phyloP scores from a whole-genome alignment of 2,888 invertebrate species.

The Fragum sueziense region DNA sequence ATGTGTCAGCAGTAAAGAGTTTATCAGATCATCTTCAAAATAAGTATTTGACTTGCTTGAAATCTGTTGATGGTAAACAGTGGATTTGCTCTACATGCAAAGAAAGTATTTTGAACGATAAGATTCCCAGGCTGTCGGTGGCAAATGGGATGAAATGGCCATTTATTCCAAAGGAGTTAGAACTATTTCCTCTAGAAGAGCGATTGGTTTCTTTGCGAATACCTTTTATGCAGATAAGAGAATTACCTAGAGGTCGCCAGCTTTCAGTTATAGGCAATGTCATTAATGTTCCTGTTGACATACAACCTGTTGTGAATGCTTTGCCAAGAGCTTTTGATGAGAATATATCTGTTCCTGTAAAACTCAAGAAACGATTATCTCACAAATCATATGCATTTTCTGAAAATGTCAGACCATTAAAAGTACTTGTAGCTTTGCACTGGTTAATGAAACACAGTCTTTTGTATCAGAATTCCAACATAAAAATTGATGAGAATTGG shows the following conservation, averaged over 20 bases:
- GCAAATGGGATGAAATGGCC: constrained; percentile 54
- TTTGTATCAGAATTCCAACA: constrained; percentile 38
- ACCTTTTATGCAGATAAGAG: too few species aligned
- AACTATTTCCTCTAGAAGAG: constrained; percentile 54
- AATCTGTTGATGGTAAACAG: constrained; percentile 35
- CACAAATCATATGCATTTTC: constrained; percentile 33
- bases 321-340: constrained; percentile 42
- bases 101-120: constrained; percentile 38
- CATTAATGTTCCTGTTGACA: constrained; percentile 60
- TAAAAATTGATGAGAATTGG: constrained; percentile 43
- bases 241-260: constrained; percentile 50
- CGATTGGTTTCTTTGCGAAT: constrained; percentile 51
- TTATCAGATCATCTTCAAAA: constrained; percentile 3
- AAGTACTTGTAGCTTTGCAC: constrained; percentile 38
- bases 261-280: constrained; percentile 54
- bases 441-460: too few species aligned
- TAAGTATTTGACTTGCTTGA: constrained; percentile 35
- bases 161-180: constrained; percentile 43
- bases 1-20: constrained; percentile 9
- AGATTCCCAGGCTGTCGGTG: constrained; percentile 26
- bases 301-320: constrained; percentile 45
- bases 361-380: constrained; percentile 54
- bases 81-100: constrained; percentile 27
- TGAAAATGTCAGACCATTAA: constrained; percentile 45
- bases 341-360: constrained; percentile 49